Conservation (phyloP, 2,113 vertebrate genomes). For the Pituophis catenifer region DNA sequence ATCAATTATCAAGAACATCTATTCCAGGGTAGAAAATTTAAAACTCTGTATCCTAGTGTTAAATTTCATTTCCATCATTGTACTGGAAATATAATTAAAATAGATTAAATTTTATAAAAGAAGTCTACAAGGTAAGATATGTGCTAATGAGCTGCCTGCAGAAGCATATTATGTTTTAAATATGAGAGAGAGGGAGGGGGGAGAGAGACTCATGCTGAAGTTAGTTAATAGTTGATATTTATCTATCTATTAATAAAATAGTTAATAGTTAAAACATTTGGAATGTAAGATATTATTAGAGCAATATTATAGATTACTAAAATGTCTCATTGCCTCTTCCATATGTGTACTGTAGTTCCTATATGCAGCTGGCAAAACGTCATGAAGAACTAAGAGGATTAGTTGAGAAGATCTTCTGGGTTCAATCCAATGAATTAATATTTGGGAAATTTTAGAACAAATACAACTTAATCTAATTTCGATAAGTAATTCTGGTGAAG, state of each 20-base stretch:
- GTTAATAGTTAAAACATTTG: neutral
- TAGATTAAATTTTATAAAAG: neutral
- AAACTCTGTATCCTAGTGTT: neutral
- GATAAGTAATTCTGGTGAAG: neutral
- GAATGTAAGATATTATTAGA: neutral
- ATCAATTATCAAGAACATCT: neutral
- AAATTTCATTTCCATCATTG: neutral
- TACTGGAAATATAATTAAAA: neutral
- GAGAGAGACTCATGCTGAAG: neutral
- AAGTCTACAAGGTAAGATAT: neutral
- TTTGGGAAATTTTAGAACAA: neutral
- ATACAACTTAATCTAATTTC: neutral
- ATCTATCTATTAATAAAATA: neutral
- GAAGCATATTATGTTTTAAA: neutral
- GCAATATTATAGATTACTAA: neutral
- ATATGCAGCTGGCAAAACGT: neutral
- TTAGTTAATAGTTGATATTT: neutral
- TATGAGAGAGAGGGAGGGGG: neutral
- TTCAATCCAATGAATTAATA: neutral
- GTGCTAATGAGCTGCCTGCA: neutral
- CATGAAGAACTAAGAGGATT: neutral
- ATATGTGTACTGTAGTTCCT: neutral
- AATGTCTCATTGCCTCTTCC: neutral
- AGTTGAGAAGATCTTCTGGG: neutral
- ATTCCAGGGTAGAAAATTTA: neutral